Evolutionary conservation across 2,888 invertebrate species (phyloP), one percentile per base, ranked within the genome.

Genomic region (Lepidochrysops patricia): DNA sequence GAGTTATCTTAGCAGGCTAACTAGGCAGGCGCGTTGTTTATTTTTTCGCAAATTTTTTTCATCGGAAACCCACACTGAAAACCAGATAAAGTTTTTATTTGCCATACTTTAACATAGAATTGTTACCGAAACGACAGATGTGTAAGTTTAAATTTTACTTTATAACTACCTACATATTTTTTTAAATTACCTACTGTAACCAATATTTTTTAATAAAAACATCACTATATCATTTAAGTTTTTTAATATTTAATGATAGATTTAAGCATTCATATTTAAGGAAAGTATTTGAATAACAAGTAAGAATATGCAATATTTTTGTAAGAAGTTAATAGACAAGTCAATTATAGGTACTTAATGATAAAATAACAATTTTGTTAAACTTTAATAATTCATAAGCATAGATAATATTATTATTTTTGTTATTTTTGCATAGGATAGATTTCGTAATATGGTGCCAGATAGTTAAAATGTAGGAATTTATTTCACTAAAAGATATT

Each of bases 1-100:
- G 64, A 63, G 69, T 67, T 64, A 63, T 67, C 43, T 29, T 43
- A 19, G 43, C 27, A 54, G 54, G 32, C 54, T 34, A 34, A 34
- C 34, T 43, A 62, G 71, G 68, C 70, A 70, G 71, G 68, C 66
- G 68, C 66, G 67, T 66, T 66, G 61, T 65, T 32, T 54, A 15
- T 48, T 54, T 32, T 43, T 43, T 43, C 19, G 43, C 43, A 43
- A 37, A 23, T 4, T 43, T 43, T 19, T 43, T 23, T 9, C 43
- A 43, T 9, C 19, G 19, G 43, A 23, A 7, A 43, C 43, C 19
- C 19, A 43, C 43, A 43, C 43, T 1, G 43, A 43, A 9, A 43
- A 43, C 43, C 43, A 43, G 19, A 43, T 43, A 43, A 29, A 29
- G 19, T 43, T 43, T 43, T 43, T 19, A 43, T 43, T 43, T 43